These are phyloP conservation scores for Alouatta palliata DNA, from an alignment of 2,113 vertebrate species.

Conservation along the genomic window DNA sequence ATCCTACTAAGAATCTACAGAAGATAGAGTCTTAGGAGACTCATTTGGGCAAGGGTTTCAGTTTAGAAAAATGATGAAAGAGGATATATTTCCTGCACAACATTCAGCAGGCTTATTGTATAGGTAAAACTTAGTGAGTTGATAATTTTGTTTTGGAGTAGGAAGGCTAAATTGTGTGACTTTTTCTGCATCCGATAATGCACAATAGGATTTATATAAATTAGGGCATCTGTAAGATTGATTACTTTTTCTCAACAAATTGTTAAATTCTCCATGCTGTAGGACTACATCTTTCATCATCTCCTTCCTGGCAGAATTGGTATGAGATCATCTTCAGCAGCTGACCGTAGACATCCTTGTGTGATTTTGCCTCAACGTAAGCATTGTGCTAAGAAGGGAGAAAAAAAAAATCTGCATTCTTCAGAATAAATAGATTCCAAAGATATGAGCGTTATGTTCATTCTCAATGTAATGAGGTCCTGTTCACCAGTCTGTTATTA, in stretches of 20 bases:
- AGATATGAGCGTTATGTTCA: conserved; percentile 18
- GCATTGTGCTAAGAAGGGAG: neutral
- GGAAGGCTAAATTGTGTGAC: neutral
- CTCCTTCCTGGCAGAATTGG: neutral
- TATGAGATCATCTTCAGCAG: neutral
- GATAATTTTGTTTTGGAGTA: conserved; percentile 30
- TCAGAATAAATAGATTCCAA: conserved; percentile 56
- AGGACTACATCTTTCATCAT: neutral
- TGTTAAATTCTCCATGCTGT: neutral
- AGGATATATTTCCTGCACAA: neutral
- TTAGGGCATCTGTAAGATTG: neutral
- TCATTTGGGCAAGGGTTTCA: neutral
- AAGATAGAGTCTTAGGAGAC: neutral
- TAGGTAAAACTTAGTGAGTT: neutral
- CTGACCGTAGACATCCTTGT: neutral
- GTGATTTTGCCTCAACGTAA: neutral
- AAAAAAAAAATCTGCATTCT: neutral
- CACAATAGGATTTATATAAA: neutral
- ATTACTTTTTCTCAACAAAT: conserved; percentile 21
- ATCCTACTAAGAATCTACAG: neutral
- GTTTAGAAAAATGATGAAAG: neutral
- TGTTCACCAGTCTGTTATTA: neutral
- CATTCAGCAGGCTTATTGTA: neutral
- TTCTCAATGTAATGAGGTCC: conserved; percentile 26
- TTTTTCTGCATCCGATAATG: neutral